Evolutionary conservation across 2,888 invertebrate species (phyloP), one percentile per base, ranked within the genome.

Genomic region (Caenorhabditis plicata): DNA sequence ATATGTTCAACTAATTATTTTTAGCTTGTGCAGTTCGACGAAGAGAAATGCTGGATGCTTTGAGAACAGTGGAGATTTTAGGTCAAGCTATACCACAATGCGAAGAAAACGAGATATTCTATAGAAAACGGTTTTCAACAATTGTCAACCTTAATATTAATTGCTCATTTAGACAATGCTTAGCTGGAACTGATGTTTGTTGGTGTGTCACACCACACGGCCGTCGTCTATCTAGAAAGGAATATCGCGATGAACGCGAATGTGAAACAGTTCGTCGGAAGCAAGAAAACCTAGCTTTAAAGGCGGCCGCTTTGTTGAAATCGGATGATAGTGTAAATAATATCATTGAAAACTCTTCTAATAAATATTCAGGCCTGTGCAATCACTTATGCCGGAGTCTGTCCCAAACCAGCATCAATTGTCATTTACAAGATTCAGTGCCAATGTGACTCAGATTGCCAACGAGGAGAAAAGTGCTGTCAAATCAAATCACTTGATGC

Each of bases 401-500:
- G 60, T 26, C 60, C 60, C 5, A 19, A 36, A 39, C n/a, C n/a
- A 33, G 8, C 44, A 46, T 19, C 26, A 38, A 11, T 49, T 40
- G 2, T 48, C 36, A 48, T 52, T 47, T 22, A 33, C 38, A 25
- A 27, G 44, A 48, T 47, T 32, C 35, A 38, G 43, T 71, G 68
- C 43, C 19, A 43, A 2, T 71, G 71, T 36, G 71, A 71, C 46
- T 51, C 53, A 8, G 66, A 71, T 33, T 71, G 71, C 38, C 47
- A 48, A 19, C 29, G 8, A 0, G 47, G 42, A 13, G 29, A 48
- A n/a, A 68, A 68, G 43, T 71, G 71, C 44, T 71, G 71, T 33
- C 50, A 49, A 13, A 44, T 51, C 25, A 46, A n/a, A n/a, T n/a
- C n/a, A n/a, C n/a, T 53, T 15, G 48, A 46, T 11, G 44, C 51